Evolutionary conservation across 2,797 vertebrate genomes (phyloP), one percentile per base, ranked within the genome.

Genomic region (Xenops minutus): DNA sequence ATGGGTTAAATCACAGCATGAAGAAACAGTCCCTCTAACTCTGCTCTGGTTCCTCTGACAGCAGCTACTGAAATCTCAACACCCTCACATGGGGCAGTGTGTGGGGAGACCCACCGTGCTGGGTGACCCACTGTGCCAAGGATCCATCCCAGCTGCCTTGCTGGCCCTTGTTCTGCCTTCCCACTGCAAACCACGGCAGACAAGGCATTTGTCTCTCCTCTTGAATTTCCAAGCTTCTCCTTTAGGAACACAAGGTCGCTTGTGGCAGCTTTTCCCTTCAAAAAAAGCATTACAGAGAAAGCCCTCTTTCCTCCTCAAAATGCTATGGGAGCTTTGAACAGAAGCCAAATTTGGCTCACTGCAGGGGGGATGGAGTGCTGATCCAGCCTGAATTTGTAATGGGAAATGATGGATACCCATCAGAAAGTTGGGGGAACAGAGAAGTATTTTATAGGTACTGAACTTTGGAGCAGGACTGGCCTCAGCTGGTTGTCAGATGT

Each of bases 341-440:
- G 77, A 49, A 34, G 58, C 66, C 77, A 93, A 13, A 59, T 56
- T n/a, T 83, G 89, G 59, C 62, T 91, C 9, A 1, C 36, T 46
- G 58, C 46, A 4, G 17, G 66, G 49, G 43, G 58, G 41, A 12
- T 27, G 86, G 56, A 23, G 23, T 81, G 52, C 61, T 29, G 68
- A 89, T 36, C 91, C 74, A 51, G 9, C 54, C 66, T 79, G 89
- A 94, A 94, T 93, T 37, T 79, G 32, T 94, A 88, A 86, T 69
- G 76, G 81, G 22, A 49, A 91, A 36, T 13, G 7, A 12, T 10
- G 37, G 54, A 24, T 27, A 24, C 7, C 2, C 0, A 6, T 4
- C 10, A 24, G 49, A 63, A 67, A 85, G 17, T 0, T 17, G 1
- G 0, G 26, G 56, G 59, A 84, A 32, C 23, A 13, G 39, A 8